Evolutionary conservation across 2,888 invertebrate species (phyloP).

Genomic region (Helleia helle): DNA sequence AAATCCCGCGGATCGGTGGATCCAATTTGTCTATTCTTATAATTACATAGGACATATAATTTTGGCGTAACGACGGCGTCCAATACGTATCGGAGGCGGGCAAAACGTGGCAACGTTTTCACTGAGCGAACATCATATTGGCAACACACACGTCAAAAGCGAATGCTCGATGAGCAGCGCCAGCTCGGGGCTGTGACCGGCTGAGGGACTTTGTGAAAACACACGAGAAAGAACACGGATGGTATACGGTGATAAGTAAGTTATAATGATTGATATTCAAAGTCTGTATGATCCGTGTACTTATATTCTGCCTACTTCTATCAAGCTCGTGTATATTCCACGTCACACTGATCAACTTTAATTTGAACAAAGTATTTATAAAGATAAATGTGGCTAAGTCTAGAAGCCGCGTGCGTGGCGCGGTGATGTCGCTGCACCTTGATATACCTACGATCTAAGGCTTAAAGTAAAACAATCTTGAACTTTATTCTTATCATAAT

Average conservation of each 20-base stretch:
- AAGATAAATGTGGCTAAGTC: slow-evolving; percentile 15
- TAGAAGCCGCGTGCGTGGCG: slow-evolving; percentile 20
- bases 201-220: slow-evolving; percentile 21
- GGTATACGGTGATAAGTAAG: too few species aligned
- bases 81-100: slow-evolving; percentile 20
- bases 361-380: slow-evolving; percentile 13
- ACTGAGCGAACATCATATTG: slow-evolving; percentile 25
- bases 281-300: too few species aligned
- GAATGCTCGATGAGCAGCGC: slow-evolving; percentile 24
- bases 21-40: slow-evolving; percentile 7
- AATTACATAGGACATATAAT: slow-evolving; percentile 9
- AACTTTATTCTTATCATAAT: slow-evolving; percentile 11
- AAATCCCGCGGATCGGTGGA: slow-evolving; percentile 20
- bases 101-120: slow-evolving; percentile 26
- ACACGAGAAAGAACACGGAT: too few species aligned
- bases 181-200: slow-evolving; percentile 27
- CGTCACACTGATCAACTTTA: slow-evolving; percentile 8
- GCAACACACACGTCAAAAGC: slow-evolving; percentile 27
- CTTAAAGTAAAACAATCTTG: slow-evolving; percentile 15
- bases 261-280: too few species aligned
- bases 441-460: too few species aligned
- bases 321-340: slow-evolving; percentile 16
- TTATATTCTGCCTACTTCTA: too few species aligned
- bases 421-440: too few species aligned
- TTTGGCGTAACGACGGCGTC: slow-evolving; percentile 11